These are phyloP conservation scores for Panagrolaimus sp. DNA, from an alignment of 1,140 invertebrate genomes.

Conservation along the genomic window DNA sequence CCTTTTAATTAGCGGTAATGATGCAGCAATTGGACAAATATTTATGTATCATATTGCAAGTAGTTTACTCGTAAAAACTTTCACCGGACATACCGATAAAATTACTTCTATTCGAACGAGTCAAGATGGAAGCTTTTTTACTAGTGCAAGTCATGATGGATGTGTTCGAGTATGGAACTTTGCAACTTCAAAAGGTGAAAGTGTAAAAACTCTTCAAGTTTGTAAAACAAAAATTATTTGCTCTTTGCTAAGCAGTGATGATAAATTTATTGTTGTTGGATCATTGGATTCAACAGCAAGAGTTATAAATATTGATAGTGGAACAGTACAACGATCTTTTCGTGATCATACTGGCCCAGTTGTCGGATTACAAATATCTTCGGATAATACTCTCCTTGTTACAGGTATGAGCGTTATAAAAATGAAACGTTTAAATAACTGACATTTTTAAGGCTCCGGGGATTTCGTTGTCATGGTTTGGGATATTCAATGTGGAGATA, in stretches of 20 bases:
- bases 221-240: conserved; percentile 41
- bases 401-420: conserved; percentile 42
- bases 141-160: conserved; percentile 45
- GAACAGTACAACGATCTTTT: conserved; percentile 45
- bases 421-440: not conserved
- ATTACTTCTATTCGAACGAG: conserved; percentile 51
- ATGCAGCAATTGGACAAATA: conserved; percentile 41
- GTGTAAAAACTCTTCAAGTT: conserved; percentile 20
- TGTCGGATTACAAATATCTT: conserved; percentile 50
- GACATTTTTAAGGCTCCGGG: conserved; percentile 46
- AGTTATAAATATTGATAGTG: conserved; percentile 49
- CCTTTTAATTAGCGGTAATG: conserved; percentile 48
- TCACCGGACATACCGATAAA: conserved; percentile 46
- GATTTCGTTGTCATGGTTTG: conserved; percentile 58
- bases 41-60: conserved; percentile 58
- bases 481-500: conserved; percentile 40
- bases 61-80: conserved; percentile 48
- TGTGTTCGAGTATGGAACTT: conserved; percentile 49
- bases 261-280: conserved; percentile 45
- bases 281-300: conserved; percentile 53
- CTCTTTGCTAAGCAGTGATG: conserved; percentile 46
- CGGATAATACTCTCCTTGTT: conserved; percentile 51
- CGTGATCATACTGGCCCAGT: conserved; percentile 53
- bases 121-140: conserved; percentile 47
- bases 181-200: not conserved